These are phyloP conservation scores for Galago senegalensis DNA, from an alignment of 2,797 vertebrate species.

Conservation along the genomic window DNA sequence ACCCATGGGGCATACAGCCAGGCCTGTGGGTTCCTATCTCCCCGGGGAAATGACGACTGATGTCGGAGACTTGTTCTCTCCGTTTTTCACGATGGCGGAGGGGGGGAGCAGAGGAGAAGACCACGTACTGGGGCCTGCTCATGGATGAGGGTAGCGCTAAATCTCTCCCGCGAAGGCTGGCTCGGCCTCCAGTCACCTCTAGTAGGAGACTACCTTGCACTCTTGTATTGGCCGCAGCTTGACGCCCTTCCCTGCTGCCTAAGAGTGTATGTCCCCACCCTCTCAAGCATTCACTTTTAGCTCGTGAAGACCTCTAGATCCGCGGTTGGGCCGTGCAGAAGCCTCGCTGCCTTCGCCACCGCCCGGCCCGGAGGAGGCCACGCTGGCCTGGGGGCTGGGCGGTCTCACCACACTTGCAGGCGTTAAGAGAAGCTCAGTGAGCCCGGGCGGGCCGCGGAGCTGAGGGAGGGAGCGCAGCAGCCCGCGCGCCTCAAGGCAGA, in stretches of 20 bases:
- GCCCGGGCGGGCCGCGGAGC: background rate
- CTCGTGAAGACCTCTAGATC: background rate
- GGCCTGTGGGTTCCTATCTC: background rate
- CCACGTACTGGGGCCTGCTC: background rate
- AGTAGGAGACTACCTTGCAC: slow-evolving; percentile 63
- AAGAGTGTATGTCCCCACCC: background rate
- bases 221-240: slow-evolving; percentile 9
- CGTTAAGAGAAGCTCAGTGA: background rate
- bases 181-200: slow-evolving; percentile 69
- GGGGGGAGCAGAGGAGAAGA: background rate
- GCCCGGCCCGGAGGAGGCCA: background rate
- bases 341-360: background rate
- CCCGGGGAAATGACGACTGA: background rate
- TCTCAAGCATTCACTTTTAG: background rate
- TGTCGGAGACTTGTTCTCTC: background rate
- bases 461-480: slow-evolving; percentile 61
- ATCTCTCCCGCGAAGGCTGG: background rate
- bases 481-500: slow-evolving; percentile 68
- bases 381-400: background rate
- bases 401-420: background rate
- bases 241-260: background rate
- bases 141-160: background rate
- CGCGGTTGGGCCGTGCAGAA: background rate
- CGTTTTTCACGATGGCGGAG: background rate
- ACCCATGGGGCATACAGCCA: background rate